These are phyloP conservation scores for Sylvietta virens DNA, from an alignment of 2,113 vertebrate species.

Conservation along the genomic window DNA sequence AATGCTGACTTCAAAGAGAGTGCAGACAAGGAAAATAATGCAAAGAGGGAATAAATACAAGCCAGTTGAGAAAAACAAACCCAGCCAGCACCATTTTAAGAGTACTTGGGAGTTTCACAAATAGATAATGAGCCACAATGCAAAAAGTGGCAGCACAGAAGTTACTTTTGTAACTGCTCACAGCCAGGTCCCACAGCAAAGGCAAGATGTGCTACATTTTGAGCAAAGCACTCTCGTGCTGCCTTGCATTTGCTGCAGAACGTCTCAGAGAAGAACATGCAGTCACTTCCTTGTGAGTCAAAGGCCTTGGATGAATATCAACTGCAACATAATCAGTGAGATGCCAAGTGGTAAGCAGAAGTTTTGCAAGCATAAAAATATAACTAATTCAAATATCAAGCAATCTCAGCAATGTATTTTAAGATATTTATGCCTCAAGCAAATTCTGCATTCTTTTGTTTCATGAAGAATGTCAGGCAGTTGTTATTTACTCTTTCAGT, in stretches of 20 bases:
- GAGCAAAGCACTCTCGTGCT: not conserved
- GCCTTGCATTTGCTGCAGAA: conserved; percentile 12
- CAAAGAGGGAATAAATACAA: not conserved
- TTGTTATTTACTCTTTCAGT: not conserved
- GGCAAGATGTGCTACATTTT: not conserved
- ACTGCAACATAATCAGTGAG: not conserved
- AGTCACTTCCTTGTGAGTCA: conserved; percentile 60
- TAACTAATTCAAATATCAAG: not conserved
- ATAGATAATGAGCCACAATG: not conserved
- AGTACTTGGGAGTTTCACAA: not conserved
- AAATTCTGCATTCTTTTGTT: not conserved
- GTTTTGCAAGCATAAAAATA: not conserved
- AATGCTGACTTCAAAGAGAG: not conserved
- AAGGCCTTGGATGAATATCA: conserved; percentile 40
- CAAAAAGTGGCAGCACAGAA: not conserved
- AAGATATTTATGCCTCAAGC: not conserved
- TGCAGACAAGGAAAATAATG: not conserved
- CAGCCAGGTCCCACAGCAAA: not conserved
- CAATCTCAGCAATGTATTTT: not conserved
- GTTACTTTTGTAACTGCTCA: not conserved
- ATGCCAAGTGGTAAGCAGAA: conserved; percentile 12
- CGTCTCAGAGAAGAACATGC: not conserved
- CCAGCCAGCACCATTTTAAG: not conserved
- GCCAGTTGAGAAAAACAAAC: not conserved
- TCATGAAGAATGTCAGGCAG: not conserved